Conservation (phyloP, 2,888 invertebrate genomes). For the Platycheirus albimanus region DNA sequence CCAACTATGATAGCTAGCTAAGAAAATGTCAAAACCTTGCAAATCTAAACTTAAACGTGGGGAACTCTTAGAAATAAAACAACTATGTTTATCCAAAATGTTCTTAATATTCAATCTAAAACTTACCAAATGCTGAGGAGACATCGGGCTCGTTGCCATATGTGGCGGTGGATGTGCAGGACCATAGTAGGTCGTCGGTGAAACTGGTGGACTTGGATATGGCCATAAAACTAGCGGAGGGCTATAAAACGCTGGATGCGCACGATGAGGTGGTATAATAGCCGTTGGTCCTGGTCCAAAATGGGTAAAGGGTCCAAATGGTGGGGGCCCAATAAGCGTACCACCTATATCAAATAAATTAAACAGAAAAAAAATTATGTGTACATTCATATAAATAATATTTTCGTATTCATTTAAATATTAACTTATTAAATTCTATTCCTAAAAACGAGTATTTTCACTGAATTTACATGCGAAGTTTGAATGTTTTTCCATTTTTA, state of each 20-base stretch:
- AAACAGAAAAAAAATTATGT: slow-evolving; percentile 41
- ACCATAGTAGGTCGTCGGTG: slow-evolving; percentile 93
- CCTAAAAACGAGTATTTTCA: slow-evolving; percentile 15
- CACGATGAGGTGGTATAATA: slow-evolving; percentile 85
- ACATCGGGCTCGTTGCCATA: slow-evolving; percentile 74
- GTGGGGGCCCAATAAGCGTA: slow-evolving; percentile 84
- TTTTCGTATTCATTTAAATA: background rate
- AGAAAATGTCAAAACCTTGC: no score
- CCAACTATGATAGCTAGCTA: no score
- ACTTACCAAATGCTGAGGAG: slow-evolving; percentile 79
- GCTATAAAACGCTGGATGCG: slow-evolving; percentile 84
- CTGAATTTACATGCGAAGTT: slow-evolving; percentile 53
- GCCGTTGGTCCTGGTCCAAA: slow-evolving; percentile 84
- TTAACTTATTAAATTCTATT: background rate
- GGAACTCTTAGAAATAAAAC: no score
- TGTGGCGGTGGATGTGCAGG: slow-evolving; percentile 83
- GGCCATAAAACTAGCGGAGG: slow-evolving; percentile 94
- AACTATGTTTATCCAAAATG: no score
- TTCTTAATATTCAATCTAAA: background rate
- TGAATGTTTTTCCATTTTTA: background rate
- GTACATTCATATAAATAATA: slow-evolving; percentile 1
- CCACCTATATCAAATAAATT: slow-evolving; percentile 83
- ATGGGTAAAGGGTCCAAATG: slow-evolving; percentile 82
- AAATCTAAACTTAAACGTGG: no score
- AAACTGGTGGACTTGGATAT: slow-evolving; percentile 96